These are phyloP conservation scores for Callinectes sapidus DNA, from an alignment of 2,888 invertebrate species.

Conservation along the genomic window DNA sequence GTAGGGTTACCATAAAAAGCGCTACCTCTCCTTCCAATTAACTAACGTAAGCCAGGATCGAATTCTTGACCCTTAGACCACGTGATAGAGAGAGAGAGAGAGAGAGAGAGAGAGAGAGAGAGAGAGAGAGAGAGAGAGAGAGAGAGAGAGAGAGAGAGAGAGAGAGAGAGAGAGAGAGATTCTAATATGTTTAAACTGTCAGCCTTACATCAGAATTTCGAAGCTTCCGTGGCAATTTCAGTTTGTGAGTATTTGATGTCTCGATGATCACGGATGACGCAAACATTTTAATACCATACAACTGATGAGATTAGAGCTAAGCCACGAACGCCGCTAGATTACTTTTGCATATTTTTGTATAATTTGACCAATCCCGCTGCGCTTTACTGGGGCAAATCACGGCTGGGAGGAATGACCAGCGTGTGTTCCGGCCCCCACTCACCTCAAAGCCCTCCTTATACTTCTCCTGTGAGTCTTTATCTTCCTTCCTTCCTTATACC, in stretches of 20 bases:
- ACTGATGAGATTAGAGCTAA: background rate
- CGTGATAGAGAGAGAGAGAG: background rate
- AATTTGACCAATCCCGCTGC: background rate
- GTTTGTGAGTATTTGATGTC: background rate
- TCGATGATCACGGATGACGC: background rate
- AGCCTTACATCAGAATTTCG: background rate
- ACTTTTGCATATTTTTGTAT: background rate
- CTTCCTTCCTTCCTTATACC: no score
- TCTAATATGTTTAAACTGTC: background rate
- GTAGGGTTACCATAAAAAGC: no score
- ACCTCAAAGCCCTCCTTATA: no score
- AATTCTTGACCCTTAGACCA: no score
- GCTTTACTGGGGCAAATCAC: background rate
- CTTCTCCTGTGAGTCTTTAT: no score
- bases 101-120: slow-evolving; percentile 24
- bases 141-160: slow-evolving; percentile 25
- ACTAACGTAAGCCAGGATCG: no score
- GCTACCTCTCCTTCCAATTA: no score
- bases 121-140: slow-evolving; percentile 25
- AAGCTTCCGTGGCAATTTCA: background rate
- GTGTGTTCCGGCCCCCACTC: no score
- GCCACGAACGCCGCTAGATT: background rate
- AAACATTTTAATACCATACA: background rate
- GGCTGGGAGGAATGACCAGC: background rate
- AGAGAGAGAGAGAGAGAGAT: slow-evolving; percentile 1